Conservation (phyloP, 2,113 vertebrate species). For the Tragelaphus imberbis region DNA sequence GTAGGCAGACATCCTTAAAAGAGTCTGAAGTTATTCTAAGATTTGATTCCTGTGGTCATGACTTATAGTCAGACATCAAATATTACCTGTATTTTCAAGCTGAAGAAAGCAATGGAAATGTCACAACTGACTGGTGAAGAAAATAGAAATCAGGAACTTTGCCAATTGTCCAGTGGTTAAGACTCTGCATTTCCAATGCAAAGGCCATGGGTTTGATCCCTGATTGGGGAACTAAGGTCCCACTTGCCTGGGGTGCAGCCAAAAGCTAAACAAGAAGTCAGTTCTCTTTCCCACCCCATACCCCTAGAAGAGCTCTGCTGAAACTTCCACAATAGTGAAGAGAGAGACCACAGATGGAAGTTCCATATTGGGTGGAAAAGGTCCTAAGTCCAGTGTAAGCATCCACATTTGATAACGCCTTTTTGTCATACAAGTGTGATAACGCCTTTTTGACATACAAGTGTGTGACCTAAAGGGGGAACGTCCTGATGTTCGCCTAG, state of each 20-base stretch:
- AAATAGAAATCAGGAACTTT: neutral
- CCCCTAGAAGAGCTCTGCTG: neutral
- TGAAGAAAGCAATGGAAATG: neutral
- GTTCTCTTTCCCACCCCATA: neutral
- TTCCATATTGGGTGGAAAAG: neutral
- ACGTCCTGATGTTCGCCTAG: neutral
- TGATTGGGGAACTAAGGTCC: neutral
- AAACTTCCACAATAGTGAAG: neutral
- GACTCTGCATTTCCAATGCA: neutral
- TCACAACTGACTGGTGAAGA: neutral
- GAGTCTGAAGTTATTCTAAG: neutral
- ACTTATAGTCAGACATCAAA: conserved; percentile 1
- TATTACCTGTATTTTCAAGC: neutral
- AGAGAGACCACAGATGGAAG: neutral
- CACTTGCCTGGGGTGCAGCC: neutral
- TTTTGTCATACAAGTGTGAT: neutral
- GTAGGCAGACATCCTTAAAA: neutral
- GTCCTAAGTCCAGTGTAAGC: neutral
- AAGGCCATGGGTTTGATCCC: neutral
- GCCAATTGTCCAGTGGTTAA: neutral
- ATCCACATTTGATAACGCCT: neutral
- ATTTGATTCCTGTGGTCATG: neutral
- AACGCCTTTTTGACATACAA: neutral
- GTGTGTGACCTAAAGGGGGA: neutral
- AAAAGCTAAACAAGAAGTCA: neutral